Conservation (phyloP, 2,113 vertebrate species). For the Brachyhypopomus gauderio region DNA sequence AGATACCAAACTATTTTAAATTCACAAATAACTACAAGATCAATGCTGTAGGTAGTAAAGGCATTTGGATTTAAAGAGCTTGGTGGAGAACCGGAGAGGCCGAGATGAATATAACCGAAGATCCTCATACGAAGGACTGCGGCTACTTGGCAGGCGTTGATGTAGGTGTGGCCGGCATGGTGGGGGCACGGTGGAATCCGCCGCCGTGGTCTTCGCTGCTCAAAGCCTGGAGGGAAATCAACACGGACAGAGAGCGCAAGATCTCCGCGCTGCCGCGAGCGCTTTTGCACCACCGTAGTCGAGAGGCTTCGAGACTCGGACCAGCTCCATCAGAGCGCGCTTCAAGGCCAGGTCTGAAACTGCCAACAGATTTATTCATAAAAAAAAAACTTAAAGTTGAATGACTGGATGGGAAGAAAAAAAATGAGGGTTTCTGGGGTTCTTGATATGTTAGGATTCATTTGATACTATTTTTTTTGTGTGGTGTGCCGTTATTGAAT, state of each 20-base stretch:
- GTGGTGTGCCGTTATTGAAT: background rate
- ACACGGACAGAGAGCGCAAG: no score
- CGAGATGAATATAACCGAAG: constrained; percentile 58
- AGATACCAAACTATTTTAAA: constrained; percentile 9
- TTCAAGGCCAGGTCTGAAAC: background rate
- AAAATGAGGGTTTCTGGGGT: constrained; percentile 1
- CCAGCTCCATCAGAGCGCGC: no score
- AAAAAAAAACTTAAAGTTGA: background rate
- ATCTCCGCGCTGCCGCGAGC: no score
- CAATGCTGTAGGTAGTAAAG: background rate
- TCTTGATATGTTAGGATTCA: background rate
- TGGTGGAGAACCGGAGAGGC: background rate
- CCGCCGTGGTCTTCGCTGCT: no score
- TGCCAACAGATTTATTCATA: constrained; percentile 13
- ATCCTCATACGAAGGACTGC: constrained; percentile 30
- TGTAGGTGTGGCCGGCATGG: no score
- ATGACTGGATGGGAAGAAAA: constrained; percentile 1
- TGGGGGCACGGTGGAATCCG: no score
- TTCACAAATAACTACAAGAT: constrained; percentile 27
- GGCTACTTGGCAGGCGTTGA: no score
- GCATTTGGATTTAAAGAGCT: constrained; percentile 8
- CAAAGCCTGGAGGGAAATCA: no score
- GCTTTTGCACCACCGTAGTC: no score
- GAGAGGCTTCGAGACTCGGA: no score
- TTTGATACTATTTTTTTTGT: background rate